These are phyloP conservation scores for Drosophila sucinea DNA, from an alignment of 1,140 invertebrate genomes.

Conservation along the genomic window DNA sequence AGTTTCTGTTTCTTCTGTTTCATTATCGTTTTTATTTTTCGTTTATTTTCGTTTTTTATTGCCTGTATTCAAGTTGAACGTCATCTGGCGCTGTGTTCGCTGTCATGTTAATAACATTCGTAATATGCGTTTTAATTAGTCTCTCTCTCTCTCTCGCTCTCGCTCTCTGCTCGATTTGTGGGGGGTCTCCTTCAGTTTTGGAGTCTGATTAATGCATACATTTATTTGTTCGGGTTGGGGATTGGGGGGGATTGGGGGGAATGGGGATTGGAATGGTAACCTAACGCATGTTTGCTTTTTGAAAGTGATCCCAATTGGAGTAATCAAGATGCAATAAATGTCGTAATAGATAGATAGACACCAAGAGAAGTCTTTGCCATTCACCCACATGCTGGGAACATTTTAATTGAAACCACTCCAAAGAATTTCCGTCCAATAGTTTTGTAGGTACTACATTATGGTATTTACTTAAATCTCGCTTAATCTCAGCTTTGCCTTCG, in stretches of 20 bases:
- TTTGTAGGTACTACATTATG: conserved; percentile 15
- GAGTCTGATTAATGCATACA: conserved; percentile 60
- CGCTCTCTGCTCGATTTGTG: conserved; percentile 34
- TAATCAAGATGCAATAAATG: not conserved
- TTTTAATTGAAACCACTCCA: conserved; percentile 1
- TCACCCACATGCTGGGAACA: conserved; percentile 35
- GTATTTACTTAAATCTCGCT: conserved; percentile 57
- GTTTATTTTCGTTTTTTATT: conserved; percentile 48
- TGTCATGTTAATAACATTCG: conserved; percentile 81
- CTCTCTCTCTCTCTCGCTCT: conserved; percentile 28
- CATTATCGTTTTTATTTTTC: conserved; percentile 60
- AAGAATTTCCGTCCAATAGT: not conserved
- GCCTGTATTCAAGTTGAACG: conserved; percentile 20
- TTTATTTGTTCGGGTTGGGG: conserved; percentile 40
- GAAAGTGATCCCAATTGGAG: conserved; percentile 29
- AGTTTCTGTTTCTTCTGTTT: conserved; percentile 37
- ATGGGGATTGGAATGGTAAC: conserved; percentile 28
- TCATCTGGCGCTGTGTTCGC: conserved; percentile 69
- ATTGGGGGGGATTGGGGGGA: no score
- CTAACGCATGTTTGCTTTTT: conserved; percentile 42
- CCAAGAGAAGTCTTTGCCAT: not conserved
- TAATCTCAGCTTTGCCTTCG: conserved; percentile 38
- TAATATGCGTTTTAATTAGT: conserved; percentile 81
- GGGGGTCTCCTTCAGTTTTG: conserved; percentile 43
- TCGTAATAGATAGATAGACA: not conserved